Conservation (phyloP, 37 sponge, comb jelly and placozoan genomes). For the Ephydatia muelleri region DNA sequence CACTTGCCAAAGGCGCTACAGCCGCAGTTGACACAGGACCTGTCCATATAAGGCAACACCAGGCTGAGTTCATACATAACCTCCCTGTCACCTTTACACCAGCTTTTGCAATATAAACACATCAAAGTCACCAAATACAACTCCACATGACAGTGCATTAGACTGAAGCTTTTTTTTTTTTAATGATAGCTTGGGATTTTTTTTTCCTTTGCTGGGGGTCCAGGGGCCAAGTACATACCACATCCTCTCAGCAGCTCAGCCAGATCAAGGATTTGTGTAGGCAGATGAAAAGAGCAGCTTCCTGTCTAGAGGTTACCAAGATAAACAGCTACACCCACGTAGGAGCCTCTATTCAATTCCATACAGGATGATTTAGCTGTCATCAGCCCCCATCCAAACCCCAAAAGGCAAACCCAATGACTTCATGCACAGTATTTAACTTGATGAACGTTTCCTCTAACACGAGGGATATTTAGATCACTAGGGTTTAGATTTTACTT, state of each 20-base stretch:
- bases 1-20: not conserved
- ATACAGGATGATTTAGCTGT: not conserved
- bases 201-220: no score
- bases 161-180: no score
- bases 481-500: no score
- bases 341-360: not conserved
- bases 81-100: not conserved
- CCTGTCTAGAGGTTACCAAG: not conserved
- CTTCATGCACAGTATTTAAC: no score
- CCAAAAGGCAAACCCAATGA: not conserved
- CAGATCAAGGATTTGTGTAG: not conserved
- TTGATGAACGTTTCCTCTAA: no score
- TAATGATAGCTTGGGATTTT: no score
- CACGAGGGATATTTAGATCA: no score
- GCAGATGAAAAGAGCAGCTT: not conserved
- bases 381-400: not conserved
- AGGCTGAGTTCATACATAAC: not conserved
- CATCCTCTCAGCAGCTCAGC: not conserved
- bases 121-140: no score
- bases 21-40: not conserved
- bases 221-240: not conserved
- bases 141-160: not conserved
- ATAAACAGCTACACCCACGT: not conserved
- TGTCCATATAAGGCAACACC: not conserved
- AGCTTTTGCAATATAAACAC: not conserved